phyloP scores from a whole-genome alignment of 2,888 invertebrate genomes.

The Diplolepis rosae region DNA sequence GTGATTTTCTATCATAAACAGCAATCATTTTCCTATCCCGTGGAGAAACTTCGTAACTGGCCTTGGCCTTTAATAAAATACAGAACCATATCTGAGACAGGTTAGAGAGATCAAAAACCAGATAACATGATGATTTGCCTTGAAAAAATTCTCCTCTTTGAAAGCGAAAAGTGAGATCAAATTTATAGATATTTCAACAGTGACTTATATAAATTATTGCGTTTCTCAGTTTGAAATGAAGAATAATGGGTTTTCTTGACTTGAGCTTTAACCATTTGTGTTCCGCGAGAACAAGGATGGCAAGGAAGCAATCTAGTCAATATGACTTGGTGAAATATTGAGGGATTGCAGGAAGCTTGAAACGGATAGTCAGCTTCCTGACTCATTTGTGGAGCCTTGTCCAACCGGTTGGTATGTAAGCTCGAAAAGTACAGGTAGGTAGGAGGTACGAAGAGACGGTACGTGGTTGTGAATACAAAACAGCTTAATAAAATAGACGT shows the following conservation, averaged over 20 bases:
- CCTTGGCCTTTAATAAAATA: too few relatives aligned
- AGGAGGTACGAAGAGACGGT: conserved; percentile 47
- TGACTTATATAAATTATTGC: neutral
- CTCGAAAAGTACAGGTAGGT: conserved; percentile 32
- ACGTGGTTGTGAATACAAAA: conserved; percentile 63
- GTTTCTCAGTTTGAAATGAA: neutral
- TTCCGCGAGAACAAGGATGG: too few relatives aligned
- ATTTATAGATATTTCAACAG: neutral
- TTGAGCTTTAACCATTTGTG: neutral
- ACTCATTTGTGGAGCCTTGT: conserved; percentile 41
- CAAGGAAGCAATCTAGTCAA: neutral
- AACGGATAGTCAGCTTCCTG: conserved; percentile 13
- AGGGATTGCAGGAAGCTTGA: neutral
- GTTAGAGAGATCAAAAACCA: too few relatives aligned
- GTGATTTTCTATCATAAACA: too few relatives aligned
- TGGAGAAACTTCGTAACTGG: too few relatives aligned
- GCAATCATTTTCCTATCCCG: too few relatives aligned
- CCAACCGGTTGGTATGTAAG: conserved; percentile 41
- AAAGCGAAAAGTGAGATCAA: neutral
- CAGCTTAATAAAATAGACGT: conserved; percentile 53
- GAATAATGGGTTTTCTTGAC: neutral
- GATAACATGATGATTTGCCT: too few relatives aligned
- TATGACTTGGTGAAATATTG: neutral
- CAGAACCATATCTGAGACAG: too few relatives aligned
- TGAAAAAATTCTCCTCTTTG: too few relatives aligned